Evolutionary conservation across 2,888 invertebrate species (phyloP).

Genomic region (Ommatoiulus sabulosus): DNA sequence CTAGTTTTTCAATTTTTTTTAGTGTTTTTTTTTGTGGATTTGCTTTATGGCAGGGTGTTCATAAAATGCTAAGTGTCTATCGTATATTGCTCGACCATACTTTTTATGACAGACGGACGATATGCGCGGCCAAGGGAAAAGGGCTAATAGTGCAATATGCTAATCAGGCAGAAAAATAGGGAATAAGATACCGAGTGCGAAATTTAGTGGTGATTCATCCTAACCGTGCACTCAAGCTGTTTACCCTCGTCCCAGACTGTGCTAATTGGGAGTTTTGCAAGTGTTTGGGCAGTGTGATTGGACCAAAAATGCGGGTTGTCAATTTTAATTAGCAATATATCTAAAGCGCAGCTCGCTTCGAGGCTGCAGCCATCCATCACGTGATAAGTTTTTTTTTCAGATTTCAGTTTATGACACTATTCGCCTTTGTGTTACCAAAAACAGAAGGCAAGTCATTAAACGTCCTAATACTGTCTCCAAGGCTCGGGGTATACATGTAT

Average conservation of each 20-base stretch:
- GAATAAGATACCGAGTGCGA: conserved; percentile 18
- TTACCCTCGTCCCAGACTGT: not conserved
- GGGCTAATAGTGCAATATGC: not conserved
- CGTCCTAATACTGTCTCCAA: too few relatives aligned
- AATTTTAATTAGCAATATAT: not conserved
- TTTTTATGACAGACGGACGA: not conserved
- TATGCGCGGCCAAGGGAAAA: not conserved
- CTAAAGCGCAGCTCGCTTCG: not conserved
- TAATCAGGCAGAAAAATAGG: not conserved
- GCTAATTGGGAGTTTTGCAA: not conserved
- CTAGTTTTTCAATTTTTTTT: not conserved
- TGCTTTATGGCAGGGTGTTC: not conserved
- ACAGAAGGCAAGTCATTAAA: not conserved
- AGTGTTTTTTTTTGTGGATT: not conserved
- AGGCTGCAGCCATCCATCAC: not conserved
- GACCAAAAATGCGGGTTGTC: not conserved
- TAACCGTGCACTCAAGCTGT: not conserved
- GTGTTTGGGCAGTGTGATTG: not conserved
- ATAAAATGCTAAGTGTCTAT: not conserved
- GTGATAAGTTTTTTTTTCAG: not conserved
- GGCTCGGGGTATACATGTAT: too few relatives aligned
- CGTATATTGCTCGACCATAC: not conserved
- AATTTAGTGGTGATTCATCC: not conserved
- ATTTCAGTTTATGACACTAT: not conserved
- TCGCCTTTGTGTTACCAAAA: not conserved